These are phyloP conservation scores for Thaumatotibia leucotreta DNA, from an alignment of 1,140 invertebrate genomes.

Conservation along the genomic window DNA sequence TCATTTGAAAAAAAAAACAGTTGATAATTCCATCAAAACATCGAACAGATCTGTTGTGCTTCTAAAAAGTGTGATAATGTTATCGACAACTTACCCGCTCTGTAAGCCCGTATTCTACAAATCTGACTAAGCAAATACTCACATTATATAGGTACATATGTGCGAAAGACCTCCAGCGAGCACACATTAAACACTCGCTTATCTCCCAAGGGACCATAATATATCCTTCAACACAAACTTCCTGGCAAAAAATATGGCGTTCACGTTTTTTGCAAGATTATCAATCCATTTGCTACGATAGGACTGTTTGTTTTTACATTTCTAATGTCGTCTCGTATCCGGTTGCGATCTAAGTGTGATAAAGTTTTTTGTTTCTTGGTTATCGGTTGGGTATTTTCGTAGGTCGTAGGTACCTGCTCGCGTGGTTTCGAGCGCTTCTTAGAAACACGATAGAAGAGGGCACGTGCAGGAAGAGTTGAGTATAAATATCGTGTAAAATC, in stretches of 20 bases:
- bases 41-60: no score
- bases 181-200: background rate
- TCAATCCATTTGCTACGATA: background rate
- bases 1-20: no score
- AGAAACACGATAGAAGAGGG: background rate
- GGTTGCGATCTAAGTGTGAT: background rate
- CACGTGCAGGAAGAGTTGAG: background rate
- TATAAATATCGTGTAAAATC: background rate
- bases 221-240: background rate
- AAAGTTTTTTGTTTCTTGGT: background rate
- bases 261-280: conserved; percentile 4
- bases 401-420: background rate
- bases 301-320: conserved; percentile 6
- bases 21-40: no score
- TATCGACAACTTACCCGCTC: no score
- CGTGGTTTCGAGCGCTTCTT: background rate
- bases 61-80: no score
- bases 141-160: background rate
- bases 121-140: background rate
- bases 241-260: conserved; percentile 7
- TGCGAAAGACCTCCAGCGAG: background rate
- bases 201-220: background rate
- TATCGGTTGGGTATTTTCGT: background rate
- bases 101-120: no score
- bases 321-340: background rate